These are phyloP conservation scores for Lucilia sericata DNA, from an alignment of 1,140 invertebrate genomes.

Conservation along the genomic window DNA sequence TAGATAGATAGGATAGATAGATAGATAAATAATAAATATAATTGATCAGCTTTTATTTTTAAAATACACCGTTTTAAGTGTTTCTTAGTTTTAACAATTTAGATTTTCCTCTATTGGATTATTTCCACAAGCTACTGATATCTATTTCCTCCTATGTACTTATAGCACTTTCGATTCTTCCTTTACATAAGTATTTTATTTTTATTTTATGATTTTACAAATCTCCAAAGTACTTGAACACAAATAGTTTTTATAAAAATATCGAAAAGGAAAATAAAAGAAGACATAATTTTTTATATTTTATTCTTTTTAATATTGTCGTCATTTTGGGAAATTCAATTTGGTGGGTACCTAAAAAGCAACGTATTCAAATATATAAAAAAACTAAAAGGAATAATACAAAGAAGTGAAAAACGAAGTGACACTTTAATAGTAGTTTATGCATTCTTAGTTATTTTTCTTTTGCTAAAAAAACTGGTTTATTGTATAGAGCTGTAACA, in stretches of 20 bases:
- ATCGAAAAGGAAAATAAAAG: background rate
- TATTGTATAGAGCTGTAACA: background rate
- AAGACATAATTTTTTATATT: no score
- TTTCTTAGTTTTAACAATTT: background rate
- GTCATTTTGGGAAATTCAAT: slow-evolving; percentile 31
- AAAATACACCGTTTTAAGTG: background rate
- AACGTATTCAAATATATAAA: slow-evolving; percentile 10
- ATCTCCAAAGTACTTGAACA: background rate
- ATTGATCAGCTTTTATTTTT: no score
- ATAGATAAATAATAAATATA: no score
- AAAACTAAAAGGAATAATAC: background rate
- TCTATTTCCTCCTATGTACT: background rate
- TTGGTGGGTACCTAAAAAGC: slow-evolving; percentile 6
- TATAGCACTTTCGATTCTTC: background rate
- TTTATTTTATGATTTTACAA: slow-evolving; percentile 37
- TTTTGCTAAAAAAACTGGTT: background rate
- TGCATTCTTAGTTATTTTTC: background rate
- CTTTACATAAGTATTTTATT: background rate
- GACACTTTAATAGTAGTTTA: slow-evolving; percentile 43
- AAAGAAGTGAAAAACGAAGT: background rate
- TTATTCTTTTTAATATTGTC: background rate
- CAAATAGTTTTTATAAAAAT: slow-evolving; percentile 26
- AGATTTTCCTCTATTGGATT: slow-evolving; percentile 30
- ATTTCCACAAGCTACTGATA: background rate
- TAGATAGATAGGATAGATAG: no score